Evolutionary conservation across 2,113 vertebrate species (phyloP), one percentile per base, ranked within the genome.

Genomic region (Polypterus bichir): DNA sequence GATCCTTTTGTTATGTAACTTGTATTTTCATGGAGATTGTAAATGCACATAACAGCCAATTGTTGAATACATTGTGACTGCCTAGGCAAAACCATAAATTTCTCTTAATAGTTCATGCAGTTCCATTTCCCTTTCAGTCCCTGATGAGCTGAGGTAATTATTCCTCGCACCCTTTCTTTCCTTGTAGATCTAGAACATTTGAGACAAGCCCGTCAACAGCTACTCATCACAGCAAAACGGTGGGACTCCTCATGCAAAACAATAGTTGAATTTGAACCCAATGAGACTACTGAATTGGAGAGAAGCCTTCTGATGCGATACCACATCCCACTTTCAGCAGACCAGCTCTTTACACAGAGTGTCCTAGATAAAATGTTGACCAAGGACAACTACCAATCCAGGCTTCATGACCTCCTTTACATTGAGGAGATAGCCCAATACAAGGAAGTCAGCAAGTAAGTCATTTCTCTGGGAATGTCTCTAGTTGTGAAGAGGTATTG

Each of bases 401-500:
- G 96, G 59, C 80, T 99, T 62, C 96, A 99, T 1, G 95, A 98
- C 78, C 88, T 98, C 79, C 94, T 99, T 66, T 99, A 98, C 68
- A 99, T 99, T 48, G 96, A 99, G 74, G 96, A 99, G 80, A 97
- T 99, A 74, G 96, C 94, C 60, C 96, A 99, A 75, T 99, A 97
- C 71, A 99, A 98, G 79, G 96, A 99, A 94, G 93, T 98, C 68
- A 97, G 96, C 94, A 98, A 97, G 96, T 99, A 81, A 94, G 96
- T 83, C 62, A 52, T 52, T 6, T 10, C 52, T 47, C 46, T 62
- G n/a, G 45, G 6, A 9, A 27, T 27, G 27, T 27, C 27, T 27
- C 27, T 27, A 27, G 27, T 10, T 52, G 27, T 27, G 2, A 27
- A 27, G 27, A 27, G 27, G 27, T 27, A 27, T 27, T 27, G 27